These are phyloP conservation scores for Rissa tridactyla DNA, from an alignment of 2,113 vertebrate genomes.

Conservation along the genomic window DNA sequence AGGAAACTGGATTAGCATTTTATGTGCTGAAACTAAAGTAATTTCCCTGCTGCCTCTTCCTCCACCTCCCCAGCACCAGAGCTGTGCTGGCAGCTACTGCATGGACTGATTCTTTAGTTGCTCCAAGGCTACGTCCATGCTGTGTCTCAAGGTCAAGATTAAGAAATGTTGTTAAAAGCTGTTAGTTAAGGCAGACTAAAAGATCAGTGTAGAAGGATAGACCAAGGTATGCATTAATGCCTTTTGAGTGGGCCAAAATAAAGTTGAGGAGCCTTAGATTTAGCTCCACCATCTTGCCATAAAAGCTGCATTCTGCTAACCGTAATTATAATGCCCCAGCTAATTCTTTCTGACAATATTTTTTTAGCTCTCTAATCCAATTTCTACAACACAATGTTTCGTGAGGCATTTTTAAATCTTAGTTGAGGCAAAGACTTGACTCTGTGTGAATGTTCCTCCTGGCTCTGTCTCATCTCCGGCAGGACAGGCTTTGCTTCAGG, in stretches of 20 bases:
- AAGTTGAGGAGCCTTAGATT: background rate
- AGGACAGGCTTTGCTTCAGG: background rate
- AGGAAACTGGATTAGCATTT: background rate
- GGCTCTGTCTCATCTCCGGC: background rate
- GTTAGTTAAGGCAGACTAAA: background rate
- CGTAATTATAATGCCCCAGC: background rate
- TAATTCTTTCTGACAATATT: slow-evolving; percentile 36
- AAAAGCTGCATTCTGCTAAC: background rate
- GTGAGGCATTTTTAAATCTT: background rate
- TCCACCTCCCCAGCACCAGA: background rate
- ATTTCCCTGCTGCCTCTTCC: background rate
- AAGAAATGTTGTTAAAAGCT: background rate
- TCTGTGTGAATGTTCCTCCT: background rate
- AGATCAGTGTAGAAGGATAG: background rate
- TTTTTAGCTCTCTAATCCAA: slow-evolving; percentile 3
- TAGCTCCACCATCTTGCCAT: background rate
- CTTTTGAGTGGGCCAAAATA: background rate
- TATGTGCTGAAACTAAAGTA: background rate
- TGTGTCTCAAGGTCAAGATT: background rate
- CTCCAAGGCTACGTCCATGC: background rate
- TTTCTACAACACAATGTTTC: background rate
- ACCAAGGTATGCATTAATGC: background rate
- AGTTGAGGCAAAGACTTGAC: background rate
- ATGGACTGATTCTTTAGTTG: background rate
- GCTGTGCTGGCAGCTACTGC: background rate